These are phyloP conservation scores for Eriosoma lanigerum DNA, from an alignment of 1,140 invertebrate genomes.

Conservation along the genomic window DNA sequence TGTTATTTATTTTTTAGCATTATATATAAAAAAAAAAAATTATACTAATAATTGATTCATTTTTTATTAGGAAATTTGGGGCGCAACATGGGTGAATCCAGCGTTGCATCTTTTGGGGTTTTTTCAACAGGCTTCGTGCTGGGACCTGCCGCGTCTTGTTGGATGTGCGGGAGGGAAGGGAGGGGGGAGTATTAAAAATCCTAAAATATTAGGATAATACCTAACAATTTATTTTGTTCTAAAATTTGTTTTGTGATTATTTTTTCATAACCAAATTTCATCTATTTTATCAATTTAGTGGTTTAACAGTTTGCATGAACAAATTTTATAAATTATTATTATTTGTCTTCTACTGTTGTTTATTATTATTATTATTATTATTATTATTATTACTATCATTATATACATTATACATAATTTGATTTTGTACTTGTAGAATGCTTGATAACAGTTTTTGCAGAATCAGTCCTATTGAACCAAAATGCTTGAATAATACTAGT, in stretches of 20 bases:
- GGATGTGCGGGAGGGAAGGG: conserved; percentile 27
- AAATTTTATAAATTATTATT: conserved; percentile 44
- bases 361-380: conserved; percentile 27
- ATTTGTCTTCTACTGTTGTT: conserved; percentile 35
- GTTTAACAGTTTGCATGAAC: conserved; percentile 23
- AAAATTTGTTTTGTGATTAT: conserved; percentile 43
- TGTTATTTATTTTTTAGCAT: neutral
- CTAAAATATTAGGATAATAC: neutral
- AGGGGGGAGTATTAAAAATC: conserved; percentile 33
- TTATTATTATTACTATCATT: conserved; percentile 15
- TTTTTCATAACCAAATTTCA: conserved; percentile 40
- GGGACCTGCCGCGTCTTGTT: conserved; percentile 7
- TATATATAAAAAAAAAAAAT: neutral
- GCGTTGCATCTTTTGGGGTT: conserved; percentile 47
- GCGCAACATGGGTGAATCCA: conserved; percentile 47
- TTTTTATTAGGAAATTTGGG: conserved; percentile 39
- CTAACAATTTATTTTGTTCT: conserved; percentile 16
- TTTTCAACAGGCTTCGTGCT: conserved; percentile 17
- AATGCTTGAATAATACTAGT: conserved; percentile 44
- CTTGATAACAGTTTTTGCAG: conserved; percentile 26
- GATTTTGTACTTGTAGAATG: conserved; percentile 39
- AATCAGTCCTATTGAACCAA: conserved; percentile 22
- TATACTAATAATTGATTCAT: neutral
- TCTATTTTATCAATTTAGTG: conserved; percentile 34
- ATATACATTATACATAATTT: neutral